These are phyloP conservation scores for Hylaeus anthracinus DNA, from an alignment of 1,140 invertebrate species.

Conservation along the genomic window DNA sequence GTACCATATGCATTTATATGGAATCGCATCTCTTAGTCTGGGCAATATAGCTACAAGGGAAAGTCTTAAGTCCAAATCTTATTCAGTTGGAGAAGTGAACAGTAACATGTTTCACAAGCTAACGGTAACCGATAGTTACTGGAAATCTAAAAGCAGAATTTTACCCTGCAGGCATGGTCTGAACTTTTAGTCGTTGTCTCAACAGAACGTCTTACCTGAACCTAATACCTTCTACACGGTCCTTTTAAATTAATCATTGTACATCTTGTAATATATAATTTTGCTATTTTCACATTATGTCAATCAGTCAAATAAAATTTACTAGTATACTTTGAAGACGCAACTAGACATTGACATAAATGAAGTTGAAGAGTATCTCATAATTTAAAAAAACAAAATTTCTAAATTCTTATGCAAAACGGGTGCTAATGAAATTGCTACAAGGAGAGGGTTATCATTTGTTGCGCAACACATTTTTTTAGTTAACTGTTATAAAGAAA, in stretches of 20 bases:
- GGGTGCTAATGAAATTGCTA: no score
- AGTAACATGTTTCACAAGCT: neutral
- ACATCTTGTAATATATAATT: no score
- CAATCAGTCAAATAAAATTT: neutral
- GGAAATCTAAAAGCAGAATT: neutral
- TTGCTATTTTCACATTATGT: no score
- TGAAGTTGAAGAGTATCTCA: neutral
- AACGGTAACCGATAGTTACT: neutral
- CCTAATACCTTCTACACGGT: no score
- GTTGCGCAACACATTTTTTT: no score
- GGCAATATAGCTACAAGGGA: slow-evolving; percentile 25
- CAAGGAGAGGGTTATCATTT: no score
- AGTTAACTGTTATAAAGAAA: no score
- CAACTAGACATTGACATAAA: no score
- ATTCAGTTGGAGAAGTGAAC: neutral
- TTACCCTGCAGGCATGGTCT: neutral
- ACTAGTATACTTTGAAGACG: neutral
- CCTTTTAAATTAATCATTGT: no score
- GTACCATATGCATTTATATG: slow-evolving; percentile 21
- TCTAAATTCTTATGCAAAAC: no score
- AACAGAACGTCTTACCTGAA: no score
- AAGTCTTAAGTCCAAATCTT: slow-evolving; percentile 17
- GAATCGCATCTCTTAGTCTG: slow-evolving; percentile 28
- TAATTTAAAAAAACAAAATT: no score
- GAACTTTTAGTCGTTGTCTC: neutral